A percentile compares a stretch with the other conserved stretches of the same genome.
Evolutionary conservation across 2,113 vertebrate species (phyloP).

Genomic region (Micronisus gabar): DNA sequence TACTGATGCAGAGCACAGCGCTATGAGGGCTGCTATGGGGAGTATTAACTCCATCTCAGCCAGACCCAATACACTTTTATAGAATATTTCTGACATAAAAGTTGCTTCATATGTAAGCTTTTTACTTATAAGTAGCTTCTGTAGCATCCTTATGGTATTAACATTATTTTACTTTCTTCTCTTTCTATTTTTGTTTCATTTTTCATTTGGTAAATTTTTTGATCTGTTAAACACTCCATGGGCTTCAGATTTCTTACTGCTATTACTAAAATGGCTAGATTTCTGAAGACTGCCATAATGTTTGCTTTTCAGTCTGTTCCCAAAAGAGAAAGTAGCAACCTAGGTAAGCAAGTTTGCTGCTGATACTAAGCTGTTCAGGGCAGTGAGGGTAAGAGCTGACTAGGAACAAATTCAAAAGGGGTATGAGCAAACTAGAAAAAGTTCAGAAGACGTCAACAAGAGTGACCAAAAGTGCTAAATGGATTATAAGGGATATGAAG

Average conservation of each 20-base stretch:
- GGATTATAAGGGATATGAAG: not conserved
- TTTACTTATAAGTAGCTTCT: not conserved
- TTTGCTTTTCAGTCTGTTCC: not conserved
- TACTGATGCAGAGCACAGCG: too few relatives aligned
- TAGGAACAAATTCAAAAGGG: not conserved
- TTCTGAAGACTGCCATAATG: not conserved
- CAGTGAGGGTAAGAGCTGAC: not conserved
- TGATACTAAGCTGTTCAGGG: not conserved
- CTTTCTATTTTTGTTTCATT: not conserved
- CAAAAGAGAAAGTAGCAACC: not conserved
- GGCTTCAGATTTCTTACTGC: not conserved
- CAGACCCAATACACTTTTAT: not conserved
- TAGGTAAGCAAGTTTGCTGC: not conserved
- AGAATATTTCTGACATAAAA: not conserved
- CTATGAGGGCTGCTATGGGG: too few relatives aligned
- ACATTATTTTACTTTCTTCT: not conserved
- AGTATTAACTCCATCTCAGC: too few relatives aligned
- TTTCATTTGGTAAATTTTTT: not conserved
- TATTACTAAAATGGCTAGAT: not conserved
- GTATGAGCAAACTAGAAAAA: not conserved
- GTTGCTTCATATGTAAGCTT: not conserved
- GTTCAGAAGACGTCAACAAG: not conserved
- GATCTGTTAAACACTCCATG: not conserved
- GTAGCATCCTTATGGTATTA: not conserved
- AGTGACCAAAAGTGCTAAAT: not conserved